Base-by-base conservation (phyloP, 2,888 invertebrate species). In the Catotricha subobsoleta region DNA sequence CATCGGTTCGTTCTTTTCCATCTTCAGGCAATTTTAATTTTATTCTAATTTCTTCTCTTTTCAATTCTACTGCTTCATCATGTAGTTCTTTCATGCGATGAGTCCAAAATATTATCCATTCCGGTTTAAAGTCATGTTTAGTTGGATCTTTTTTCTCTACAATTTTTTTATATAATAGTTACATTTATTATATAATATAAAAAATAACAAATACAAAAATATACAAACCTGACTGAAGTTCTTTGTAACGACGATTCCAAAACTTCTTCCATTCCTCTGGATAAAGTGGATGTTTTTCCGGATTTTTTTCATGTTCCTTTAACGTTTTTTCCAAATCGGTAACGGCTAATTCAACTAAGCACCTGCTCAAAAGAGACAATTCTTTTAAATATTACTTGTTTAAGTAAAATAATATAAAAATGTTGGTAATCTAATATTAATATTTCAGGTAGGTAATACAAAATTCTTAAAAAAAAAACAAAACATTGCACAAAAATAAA, bases 251-350 rank as follows among this genome's bases (percentile, higher is more conserved):
- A 9, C 71, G 67, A 57, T 84, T 84, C 87, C 87, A 88, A 57
- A 86, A 87, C 54, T 76, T 77, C 54, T 86, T 86, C 88, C 88
- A 88, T 55, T 88, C 88, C 36, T 83, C 82, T 0, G 82, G 80
- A 57, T 88, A 88, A 3, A 79, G 69, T 0, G 87, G 87, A 62
- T 88, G 87, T 49, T 83, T 86, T 55, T 88, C 87, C 0, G 88
- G 88, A 54, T 82, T 80, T 53, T 80, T 79, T 54, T 84, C 80
- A 54, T 82, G 80, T 46, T 78, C 78, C 41, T 76, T 74, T 6
- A 80, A 64, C 1, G 71, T 67, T 46, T 76, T 74, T 41, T 72
- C 71, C 39, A 79, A 65, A 10, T 74, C 55, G 38, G 57, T 56
- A 2, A 59, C 43, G 19, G 60, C 56, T 13, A 58, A 50, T 43